Evolutionary conservation across 2,888 invertebrate species (phyloP).

Genomic region (Lacanobia oleracea): DNA sequence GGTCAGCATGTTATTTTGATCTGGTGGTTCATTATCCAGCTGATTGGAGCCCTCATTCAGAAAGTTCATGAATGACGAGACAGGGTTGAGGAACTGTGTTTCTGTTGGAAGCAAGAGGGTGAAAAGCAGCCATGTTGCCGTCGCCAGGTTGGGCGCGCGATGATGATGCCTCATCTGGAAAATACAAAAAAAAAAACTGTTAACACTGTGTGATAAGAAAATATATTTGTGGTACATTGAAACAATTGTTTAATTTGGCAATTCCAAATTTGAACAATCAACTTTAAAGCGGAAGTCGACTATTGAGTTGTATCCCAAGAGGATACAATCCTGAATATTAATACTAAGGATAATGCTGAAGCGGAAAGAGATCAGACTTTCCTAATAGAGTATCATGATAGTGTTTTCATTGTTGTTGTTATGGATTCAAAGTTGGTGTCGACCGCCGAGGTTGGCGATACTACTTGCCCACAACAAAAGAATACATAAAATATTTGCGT

Average conservation of each 20-base stretch:
- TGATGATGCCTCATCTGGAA: conserved; percentile 84
- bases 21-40: conserved; percentile 88
- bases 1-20: conserved; percentile 84
- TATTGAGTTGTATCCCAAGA: not conserved
- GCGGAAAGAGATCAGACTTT: conserved; percentile 29
- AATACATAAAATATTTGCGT: conserved; percentile 61
- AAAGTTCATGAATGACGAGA: conserved; percentile 89
- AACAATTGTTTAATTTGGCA: not conserved
- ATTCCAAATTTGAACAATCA: not conserved
- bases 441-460: conserved; percentile 49
- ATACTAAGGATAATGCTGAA: conserved; percentile 22
- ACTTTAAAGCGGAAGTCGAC: not conserved
- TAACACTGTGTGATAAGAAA: not conserved
- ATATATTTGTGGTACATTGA: not conserved
- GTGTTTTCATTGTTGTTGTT: conserved; percentile 34
- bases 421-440: conserved; percentile 56
- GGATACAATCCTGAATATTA: not conserved
- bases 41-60: conserved; percentile 89
- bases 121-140: conserved; percentile 76
- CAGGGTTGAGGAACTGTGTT: conserved; percentile 78
- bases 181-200: conserved; percentile 1
- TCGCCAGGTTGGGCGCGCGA: conserved; percentile 71
- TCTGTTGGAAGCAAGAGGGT: conserved; percentile 72
- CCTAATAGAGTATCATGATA: conserved; percentile 31
- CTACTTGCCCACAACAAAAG: conserved; percentile 54